These are phyloP conservation scores for Vulpes ferrilata DNA, from an alignment of 2,113 vertebrate species.

Conservation along the genomic window DNA sequence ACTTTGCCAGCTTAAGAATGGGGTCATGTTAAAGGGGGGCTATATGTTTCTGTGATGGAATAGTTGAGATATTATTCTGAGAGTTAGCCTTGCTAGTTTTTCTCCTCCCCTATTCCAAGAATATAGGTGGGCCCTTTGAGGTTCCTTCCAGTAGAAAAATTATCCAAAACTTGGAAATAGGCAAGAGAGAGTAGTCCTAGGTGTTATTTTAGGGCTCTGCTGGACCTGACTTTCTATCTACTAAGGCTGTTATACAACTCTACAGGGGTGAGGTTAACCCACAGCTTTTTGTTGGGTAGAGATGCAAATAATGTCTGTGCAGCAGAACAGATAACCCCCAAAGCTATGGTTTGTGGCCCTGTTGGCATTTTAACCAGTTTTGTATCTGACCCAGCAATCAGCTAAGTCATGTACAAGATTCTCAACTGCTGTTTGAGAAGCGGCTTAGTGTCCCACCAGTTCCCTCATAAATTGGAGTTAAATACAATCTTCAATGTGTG, in stretches of 20 bases:
- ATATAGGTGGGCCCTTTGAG: background rate
- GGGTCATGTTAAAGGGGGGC: background rate
- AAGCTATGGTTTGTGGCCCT: background rate
- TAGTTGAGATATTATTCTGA: conserved; percentile 49
- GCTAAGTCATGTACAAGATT: background rate
- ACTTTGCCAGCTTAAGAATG: background rate
- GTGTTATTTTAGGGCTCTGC: background rate
- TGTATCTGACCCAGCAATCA: background rate
- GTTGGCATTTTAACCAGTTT: background rate
- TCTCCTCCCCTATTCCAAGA: background rate
- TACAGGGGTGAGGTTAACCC: background rate
- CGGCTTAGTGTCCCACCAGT: background rate
- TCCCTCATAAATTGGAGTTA: background rate
- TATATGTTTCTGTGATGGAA: background rate
- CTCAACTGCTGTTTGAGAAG: background rate
- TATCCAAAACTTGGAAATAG: conserved; percentile 27
- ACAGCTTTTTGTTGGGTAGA: background rate
- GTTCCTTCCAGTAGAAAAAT: background rate
- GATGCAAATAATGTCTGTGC: conserved; percentile 51
- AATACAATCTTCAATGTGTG: conserved; percentile 33
- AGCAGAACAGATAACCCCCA: background rate
- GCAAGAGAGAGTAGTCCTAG: background rate
- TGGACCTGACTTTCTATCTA: background rate
- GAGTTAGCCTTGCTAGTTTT: background rate
- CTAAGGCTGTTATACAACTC: conserved; percentile 22